These are phyloP conservation scores for Pachyseris speciosa DNA, from an alignment of 64 coral and sea anemone genomes.

Conservation along the genomic window DNA sequence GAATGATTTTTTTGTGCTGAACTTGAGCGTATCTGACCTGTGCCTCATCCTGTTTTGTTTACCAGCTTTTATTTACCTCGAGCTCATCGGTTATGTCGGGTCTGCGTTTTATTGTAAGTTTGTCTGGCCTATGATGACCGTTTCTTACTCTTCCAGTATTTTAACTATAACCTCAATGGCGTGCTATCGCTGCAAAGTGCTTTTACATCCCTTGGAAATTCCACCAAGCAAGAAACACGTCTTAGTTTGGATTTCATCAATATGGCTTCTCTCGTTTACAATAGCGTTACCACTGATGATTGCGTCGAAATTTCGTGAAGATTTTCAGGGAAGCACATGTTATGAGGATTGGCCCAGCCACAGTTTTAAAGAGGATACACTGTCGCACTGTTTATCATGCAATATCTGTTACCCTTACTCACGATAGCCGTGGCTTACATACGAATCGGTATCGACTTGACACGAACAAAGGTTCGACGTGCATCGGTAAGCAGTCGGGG, in stretches of 20 bases:
- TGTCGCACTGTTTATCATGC: constrained; percentile 8
- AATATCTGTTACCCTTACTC: constrained; percentile 59
- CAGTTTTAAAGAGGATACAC: constrained; percentile 45
- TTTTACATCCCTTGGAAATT: constrained; percentile 78
- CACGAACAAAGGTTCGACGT: constrained; percentile 36
- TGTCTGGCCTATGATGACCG: constrained; percentile 84
- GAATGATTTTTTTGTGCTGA: constrained; percentile 86
- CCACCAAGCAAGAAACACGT: constrained; percentile 48
- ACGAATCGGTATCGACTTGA: constrained; percentile 69
- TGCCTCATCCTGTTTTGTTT: constrained; percentile 75
- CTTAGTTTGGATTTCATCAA: constrained; percentile 56
- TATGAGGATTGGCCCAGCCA: constrained; percentile 44
- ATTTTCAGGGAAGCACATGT: constrained; percentile 24
- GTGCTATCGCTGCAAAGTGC: constrained; percentile 71
- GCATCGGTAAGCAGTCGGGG: constrained; percentile 18
- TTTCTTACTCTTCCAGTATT: constrained; percentile 78
- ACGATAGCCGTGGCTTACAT: constrained; percentile 69
- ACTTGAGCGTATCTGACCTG: constrained; percentile 71
- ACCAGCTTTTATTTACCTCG: constrained; percentile 61
- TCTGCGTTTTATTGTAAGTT: constrained; percentile 84
- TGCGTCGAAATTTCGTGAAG: constrained; percentile 26
- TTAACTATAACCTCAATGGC: constrained; percentile 91
- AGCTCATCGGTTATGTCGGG: constrained; percentile 37
- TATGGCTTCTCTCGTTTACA: constrained; percentile 74
- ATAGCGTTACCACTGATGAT: constrained; percentile 77